Evolutionary conservation across 2,888 invertebrate species (phyloP).

Genomic region (Drosophila tanythrix): DNA sequence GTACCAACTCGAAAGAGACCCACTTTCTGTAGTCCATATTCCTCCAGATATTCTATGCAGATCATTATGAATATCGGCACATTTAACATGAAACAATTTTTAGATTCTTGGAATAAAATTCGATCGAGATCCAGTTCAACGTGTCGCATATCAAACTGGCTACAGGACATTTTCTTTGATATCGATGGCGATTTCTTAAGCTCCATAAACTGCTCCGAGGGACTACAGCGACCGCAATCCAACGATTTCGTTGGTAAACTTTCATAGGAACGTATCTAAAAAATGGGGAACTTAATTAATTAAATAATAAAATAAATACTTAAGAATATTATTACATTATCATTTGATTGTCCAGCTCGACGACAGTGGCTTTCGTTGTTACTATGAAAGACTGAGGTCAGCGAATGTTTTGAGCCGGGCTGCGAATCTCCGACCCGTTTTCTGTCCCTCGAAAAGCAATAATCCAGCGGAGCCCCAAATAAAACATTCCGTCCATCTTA

Average conservation of each 20-base stretch:
- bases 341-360: slow-evolving; percentile 51
- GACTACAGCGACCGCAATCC: slow-evolving; percentile 28
- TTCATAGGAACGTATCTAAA: slow-evolving; percentile 91
- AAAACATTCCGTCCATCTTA: slow-evolving; percentile 66
- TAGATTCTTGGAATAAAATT: slow-evolving; percentile 76
- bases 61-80: slow-evolving; percentile 92
- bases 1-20: slow-evolving; percentile 97
- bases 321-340: slow-evolving; percentile 49
- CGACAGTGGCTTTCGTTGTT: slow-evolving; percentile 44
- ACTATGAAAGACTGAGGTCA: slow-evolving; percentile 87
- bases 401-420: slow-evolving; percentile 89
- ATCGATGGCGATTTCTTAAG: slow-evolving; percentile 82
- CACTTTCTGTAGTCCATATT: slow-evolving; percentile 92
- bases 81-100: slow-evolving; percentile 64
- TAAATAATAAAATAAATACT: neutral
- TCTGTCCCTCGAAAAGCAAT: slow-evolving; percentile 92
- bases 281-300: neutral
- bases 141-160: slow-evolving; percentile 86
- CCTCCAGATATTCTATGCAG: slow-evolving; percentile 93
- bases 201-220: slow-evolving; percentile 38
- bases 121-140: slow-evolving; percentile 42
- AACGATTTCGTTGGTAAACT: slow-evolving; percentile 86
- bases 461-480: slow-evolving; percentile 94
- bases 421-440: slow-evolving; percentile 75
- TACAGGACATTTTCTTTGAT: slow-evolving; percentile 85